Conservation (phyloP, 1,140 invertebrate species). For the Dinothrombium tinctorium region DNA sequence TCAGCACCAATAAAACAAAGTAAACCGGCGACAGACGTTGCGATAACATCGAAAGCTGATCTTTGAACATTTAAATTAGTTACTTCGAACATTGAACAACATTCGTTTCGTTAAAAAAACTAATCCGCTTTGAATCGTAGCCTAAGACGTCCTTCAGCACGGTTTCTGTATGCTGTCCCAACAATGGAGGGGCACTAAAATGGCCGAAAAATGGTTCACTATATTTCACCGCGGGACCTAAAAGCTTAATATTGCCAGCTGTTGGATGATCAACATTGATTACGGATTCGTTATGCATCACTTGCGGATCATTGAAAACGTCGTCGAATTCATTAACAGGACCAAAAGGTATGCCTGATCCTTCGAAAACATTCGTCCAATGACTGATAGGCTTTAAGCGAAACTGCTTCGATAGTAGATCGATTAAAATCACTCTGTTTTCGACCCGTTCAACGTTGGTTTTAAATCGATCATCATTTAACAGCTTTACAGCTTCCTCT, state of each 20-base stretch:
- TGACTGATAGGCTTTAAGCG: conserved; percentile 38
- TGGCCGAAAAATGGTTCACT: conserved; percentile 26
- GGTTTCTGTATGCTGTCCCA: conserved; percentile 65
- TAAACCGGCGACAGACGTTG: conserved; percentile 68
- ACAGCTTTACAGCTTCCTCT: conserved; percentile 29
- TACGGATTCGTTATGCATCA: conserved; percentile 43
- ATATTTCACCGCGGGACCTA: conserved; percentile 55
- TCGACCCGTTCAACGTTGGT: conserved; percentile 47
- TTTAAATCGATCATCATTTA: conserved; percentile 34
- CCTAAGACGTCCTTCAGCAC: conserved; percentile 40
- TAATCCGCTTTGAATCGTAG: neutral
- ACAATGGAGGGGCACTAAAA: conserved; percentile 46
- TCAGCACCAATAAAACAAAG: conserved; percentile 64
- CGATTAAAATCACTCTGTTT: conserved; percentile 42
- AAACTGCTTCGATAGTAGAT: conserved; percentile 31
- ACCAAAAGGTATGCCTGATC: conserved; percentile 55
- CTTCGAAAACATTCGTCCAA: conserved; percentile 48
- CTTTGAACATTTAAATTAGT: too few species aligned
- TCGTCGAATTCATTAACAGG: conserved; percentile 63
- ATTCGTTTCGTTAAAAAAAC: neutral
- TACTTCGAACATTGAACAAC: neutral
- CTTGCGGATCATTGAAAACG: conserved; percentile 66
- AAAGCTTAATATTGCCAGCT: conserved; percentile 44
- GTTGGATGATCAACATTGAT: conserved; percentile 44
- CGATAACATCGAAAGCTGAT: conserved; percentile 87